Evolutionary conservation across 2,797 vertebrate species (phyloP), one percentile per base, ranked within the genome.

Genomic region (Numenius phaeopus): DNA sequence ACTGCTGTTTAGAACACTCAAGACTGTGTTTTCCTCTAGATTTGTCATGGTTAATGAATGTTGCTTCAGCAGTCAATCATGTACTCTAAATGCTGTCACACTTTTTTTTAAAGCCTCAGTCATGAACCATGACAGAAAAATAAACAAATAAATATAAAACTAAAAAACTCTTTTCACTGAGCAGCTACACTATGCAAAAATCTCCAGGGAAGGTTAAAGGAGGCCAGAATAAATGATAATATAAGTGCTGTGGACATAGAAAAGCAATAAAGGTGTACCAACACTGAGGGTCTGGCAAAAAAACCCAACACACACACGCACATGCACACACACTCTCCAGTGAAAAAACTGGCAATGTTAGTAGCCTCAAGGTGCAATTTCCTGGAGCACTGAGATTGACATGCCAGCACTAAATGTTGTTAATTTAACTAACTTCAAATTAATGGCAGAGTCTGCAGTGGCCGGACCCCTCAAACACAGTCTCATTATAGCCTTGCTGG

Each of bases 371-470:
- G 98, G 98, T 98, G 98, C 98, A 98, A 99, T 99, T 99, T 99
- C 98, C 98, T 99, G 99, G 89, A 98, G 98, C 98, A 97, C 97
- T 80, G 98, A 99, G 98, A 98, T 98, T 98, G 99, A 99, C 98
- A 99, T 98, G 98, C 98, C 97, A 98, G 97, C 98, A 98, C 98
- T 99, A 98, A 98, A 98, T 98, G 98, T 96, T 98, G 98, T 98
- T 99, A 99, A 99, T 99, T 99, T 98, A 99, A 99, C 98, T 98
- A 98, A 98, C 98, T 98, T 98, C 98, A 99, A 99, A 99, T 99
- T 98, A 99, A 99, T 98, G 98, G 98, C 95, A 98, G 97, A 98
- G 98, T 97, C 98, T 98, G 98, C 97, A 98, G 95, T 97, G 97
- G 98, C 97, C 67, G 97, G 97, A 98, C 89, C 97, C 98, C 97